These are phyloP conservation scores for Phalacrocorax brasilianus DNA, from an alignment of 2,113 vertebrate genomes.

Conservation along the genomic window DNA sequence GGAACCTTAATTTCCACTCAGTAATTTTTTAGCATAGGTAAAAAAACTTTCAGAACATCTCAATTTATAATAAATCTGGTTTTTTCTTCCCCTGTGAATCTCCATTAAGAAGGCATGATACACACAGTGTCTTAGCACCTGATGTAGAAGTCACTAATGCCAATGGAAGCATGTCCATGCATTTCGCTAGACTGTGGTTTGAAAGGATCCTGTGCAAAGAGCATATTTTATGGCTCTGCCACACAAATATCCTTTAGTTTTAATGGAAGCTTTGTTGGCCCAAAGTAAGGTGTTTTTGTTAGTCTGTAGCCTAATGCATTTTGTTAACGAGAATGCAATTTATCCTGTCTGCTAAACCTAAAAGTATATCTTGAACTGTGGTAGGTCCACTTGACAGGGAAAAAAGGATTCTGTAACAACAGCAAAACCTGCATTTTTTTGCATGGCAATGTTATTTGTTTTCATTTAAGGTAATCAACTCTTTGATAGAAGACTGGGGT, in stretches of 20 bases:
- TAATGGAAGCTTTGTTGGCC: neutral
- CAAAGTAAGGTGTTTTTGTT: neutral
- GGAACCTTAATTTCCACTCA: neutral
- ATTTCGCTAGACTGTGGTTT: neutral
- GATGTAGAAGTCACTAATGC: neutral
- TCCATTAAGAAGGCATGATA: neutral
- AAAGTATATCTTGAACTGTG: neutral
- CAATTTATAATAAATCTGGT: neutral
- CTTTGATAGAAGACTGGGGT: neutral
- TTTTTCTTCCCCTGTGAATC: neutral
- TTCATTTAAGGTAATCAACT: neutral
- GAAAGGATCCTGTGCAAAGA: neutral
- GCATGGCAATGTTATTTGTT: neutral
- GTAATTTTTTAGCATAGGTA: neutral
- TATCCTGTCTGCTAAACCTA: neutral
- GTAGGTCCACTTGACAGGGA: fast-evolving
- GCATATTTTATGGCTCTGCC: neutral
- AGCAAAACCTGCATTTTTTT: neutral
- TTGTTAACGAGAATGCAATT: neutral
- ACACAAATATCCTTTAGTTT: neutral
- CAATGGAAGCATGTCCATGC: neutral
- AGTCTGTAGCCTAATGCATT: neutral
- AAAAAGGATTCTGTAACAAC: neutral
- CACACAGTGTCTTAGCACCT: neutral
- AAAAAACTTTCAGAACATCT: neutral